Conservation (phyloP, 64 coral and sea anemone genomes). For the Pocillopora damicornis region DNA sequence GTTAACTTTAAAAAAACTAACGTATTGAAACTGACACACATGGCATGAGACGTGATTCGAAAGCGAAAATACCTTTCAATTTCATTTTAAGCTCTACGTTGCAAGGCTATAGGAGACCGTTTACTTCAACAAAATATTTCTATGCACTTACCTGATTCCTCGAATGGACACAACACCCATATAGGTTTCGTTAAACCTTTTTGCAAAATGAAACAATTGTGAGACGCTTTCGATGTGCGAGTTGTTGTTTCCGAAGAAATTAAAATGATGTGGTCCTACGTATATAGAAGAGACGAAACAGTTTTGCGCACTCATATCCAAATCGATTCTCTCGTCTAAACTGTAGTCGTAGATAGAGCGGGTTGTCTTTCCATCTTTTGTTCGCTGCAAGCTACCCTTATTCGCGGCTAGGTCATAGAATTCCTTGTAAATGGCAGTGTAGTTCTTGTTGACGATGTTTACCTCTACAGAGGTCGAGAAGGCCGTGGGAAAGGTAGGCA, state of each 20-base stretch:
- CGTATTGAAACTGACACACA: too few relatives aligned
- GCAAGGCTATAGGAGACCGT: too few relatives aligned
- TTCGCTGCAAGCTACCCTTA: constrained; percentile 25
- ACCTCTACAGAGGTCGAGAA: constrained; percentile 55
- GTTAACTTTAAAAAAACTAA: too few relatives aligned
- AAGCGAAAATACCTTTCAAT: too few relatives aligned
- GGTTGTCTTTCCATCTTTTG: constrained; percentile 14
- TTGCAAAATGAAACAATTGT: constrained; percentile 71
- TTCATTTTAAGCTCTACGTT: too few relatives aligned
- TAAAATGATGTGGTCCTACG: not conserved
- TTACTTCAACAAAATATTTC: too few relatives aligned
- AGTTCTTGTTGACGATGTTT: constrained; percentile 62
- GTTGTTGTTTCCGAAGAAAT: constrained; percentile 51
- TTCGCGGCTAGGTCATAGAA: constrained; percentile 54
- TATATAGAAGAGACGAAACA: constrained; percentile 35
- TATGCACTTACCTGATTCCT: constrained; percentile 66
- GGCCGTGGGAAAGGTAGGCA: constrained; percentile 44
- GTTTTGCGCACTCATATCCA: constrained; percentile 14
- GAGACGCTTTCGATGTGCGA: constrained; percentile 62
- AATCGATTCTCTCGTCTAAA: constrained; percentile 45
- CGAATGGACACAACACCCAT: constrained; percentile 45
- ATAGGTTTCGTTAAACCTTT: constrained; percentile 66
- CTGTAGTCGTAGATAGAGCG: constrained; percentile 66
- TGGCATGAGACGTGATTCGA: too few relatives aligned
- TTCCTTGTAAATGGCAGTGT: constrained; percentile 37